Evolutionary conservation across 2,888 invertebrate genomes (phyloP).

Genomic region (Syrphus vitripennis): DNA sequence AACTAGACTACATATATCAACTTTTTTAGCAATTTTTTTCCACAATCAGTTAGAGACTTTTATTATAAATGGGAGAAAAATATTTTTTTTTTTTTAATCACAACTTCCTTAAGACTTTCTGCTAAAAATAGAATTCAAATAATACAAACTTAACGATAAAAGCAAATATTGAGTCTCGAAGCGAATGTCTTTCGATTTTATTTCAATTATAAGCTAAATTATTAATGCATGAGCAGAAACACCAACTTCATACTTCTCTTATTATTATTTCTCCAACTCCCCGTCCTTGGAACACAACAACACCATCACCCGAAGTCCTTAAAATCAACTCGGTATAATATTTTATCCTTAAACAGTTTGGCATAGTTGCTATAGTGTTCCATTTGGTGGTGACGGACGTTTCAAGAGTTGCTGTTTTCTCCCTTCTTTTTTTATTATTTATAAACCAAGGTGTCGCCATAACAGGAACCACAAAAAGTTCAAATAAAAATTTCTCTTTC

Average conservation of each 20-base stretch:
- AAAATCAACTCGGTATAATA: neutral
- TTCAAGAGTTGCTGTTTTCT: neutral
- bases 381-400: constrained; percentile 17
- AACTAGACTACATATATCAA: too few species aligned
- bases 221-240: neutral
- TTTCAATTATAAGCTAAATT: neutral
- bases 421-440: neutral
- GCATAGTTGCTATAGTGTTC: constrained; percentile 1
- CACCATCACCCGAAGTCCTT: neutral
- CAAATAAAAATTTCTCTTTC: constrained; percentile 23
- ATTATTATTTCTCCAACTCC: neutral
- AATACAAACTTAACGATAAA: neutral
- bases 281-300: neutral
- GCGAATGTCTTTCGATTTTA: neutral
- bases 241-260: neutral
- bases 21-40: too few species aligned
- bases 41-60: too few species aligned
- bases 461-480: constrained; percentile 30
- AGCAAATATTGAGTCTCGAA: too few species aligned
- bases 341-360: neutral
- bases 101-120: too few species aligned
- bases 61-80: too few species aligned
- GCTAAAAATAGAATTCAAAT: too few species aligned
- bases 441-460: constrained; percentile 4
- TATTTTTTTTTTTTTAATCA: too few species aligned